These are phyloP conservation scores for Caenorhabditis panamensis DNA, from an alignment of 2,888 invertebrate genomes.

Conservation along the genomic window DNA sequence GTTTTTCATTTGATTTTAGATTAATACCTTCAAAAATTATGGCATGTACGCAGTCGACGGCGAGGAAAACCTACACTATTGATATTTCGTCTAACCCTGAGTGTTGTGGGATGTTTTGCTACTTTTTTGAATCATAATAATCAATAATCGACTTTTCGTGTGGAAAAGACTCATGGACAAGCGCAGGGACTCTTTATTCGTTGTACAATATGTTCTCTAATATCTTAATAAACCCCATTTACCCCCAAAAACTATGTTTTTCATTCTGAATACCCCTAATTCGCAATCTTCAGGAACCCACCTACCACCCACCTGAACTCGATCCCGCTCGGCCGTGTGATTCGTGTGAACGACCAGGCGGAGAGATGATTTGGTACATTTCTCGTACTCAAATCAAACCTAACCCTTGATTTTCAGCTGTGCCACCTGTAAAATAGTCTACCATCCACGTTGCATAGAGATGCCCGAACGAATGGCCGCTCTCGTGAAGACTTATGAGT, in stretches of 20 bases:
- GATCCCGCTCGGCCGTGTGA: conserved; percentile 45
- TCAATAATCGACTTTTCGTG: too few relatives aligned
- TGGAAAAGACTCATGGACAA: too few relatives aligned
- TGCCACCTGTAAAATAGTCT: conserved; percentile 60
- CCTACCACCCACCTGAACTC: conserved; percentile 7
- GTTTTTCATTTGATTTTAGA: too few relatives aligned
- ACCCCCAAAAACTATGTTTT: too few relatives aligned
- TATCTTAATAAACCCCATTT: too few relatives aligned
- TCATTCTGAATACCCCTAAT: not conserved
- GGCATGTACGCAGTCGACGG: not conserved
- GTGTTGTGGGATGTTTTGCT: too few relatives aligned
- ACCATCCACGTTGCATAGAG: conserved; percentile 91
- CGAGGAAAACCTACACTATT: not conserved
- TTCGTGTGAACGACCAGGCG: conserved; percentile 40
- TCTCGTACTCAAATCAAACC: not conserved
- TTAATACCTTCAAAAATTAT: not conserved
- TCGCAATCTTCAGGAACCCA: conserved; percentile 12
- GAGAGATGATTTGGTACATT: conserved; percentile 42
- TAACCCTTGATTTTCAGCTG: conserved; percentile 58
- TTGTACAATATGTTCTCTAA: too few relatives aligned
- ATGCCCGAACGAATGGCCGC: conserved; percentile 89
- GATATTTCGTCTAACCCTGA: not conserved
- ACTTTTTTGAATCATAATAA: too few relatives aligned
- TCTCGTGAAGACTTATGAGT: conserved; percentile 87
- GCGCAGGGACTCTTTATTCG: too few relatives aligned